A percentile compares a stretch with the other conserved stretches of the same genome.
Evolutionary conservation across 2,113 vertebrate genomes (phyloP).

Genomic region (Leptobrachium leishanense): DNA sequence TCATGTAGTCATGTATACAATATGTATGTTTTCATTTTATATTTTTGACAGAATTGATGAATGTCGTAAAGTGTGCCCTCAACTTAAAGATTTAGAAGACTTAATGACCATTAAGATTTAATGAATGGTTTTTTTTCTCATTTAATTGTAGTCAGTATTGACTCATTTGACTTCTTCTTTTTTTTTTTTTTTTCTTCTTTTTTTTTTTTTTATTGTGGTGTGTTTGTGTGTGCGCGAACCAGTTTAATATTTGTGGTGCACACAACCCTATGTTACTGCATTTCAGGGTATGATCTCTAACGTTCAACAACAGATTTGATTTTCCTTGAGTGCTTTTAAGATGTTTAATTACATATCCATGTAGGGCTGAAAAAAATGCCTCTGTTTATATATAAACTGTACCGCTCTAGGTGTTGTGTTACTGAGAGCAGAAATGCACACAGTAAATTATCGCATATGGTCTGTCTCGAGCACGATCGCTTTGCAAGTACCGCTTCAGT

Average conservation of each 20-base stretch:
- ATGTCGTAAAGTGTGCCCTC: slow-evolving; percentile 53
- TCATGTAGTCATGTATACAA: slow-evolving; percentile 59
- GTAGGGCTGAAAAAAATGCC: slow-evolving; percentile 80
- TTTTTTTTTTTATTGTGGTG: slow-evolving; percentile 53
- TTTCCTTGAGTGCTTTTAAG: slow-evolving; percentile 85
- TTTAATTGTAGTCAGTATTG: slow-evolving; percentile 66
- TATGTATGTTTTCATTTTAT: slow-evolving; percentile 38
- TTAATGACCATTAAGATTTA: slow-evolving; percentile 32
- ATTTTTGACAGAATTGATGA: slow-evolving; percentile 59
- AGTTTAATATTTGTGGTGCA: background rate
- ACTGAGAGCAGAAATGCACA: slow-evolving; percentile 60
- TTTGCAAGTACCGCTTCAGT: slow-evolving; percentile 70
- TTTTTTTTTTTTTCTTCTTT: slow-evolving; percentile 54
- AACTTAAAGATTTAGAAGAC: slow-evolving; percentile 35
- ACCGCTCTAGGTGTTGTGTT: slow-evolving; percentile 79
- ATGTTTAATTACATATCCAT: slow-evolving; percentile 82
- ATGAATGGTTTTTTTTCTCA: slow-evolving; percentile 13
- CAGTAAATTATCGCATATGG: slow-evolving; percentile 65
- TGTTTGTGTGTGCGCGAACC: slow-evolving; percentile 51
- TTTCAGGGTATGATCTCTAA: slow-evolving; percentile 77
- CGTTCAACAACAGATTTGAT: slow-evolving; percentile 71
- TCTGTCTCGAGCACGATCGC: slow-evolving; percentile 70
- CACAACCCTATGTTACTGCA: slow-evolving; percentile 55
- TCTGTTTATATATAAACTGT: slow-evolving; percentile 80
- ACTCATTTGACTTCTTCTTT: slow-evolving; percentile 56